Base-by-base conservation (phyloP, 53 echinoderm and acorn worm genomes). In the Patiria pectinifera region DNA sequence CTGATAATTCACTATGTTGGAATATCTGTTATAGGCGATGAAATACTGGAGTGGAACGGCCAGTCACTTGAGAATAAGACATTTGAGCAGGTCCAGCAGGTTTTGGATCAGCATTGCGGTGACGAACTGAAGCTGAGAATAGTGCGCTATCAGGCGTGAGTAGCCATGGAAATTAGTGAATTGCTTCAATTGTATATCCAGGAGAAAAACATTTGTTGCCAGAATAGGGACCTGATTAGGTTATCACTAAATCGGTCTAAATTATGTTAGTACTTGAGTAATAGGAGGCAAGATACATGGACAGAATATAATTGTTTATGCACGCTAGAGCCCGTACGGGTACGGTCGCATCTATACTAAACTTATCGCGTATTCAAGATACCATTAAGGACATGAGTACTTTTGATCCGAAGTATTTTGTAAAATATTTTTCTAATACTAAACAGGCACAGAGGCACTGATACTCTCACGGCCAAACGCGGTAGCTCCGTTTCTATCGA, bases 11-110 rank as follows among this genome's bases (percentile, higher is more conserved):
- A 48, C 3, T 48, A 2, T 48, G 0, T 53, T 53, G 49, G 49
- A 19, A 35, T 48, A 35, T 59, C 48, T 59, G 47, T 60, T 22
- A 21, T 74, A 93, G 93, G 93, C 19, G 93, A 93, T 78, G 90
- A 93, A 59, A 93, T 93, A 45, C 21, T 93, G 84, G 93, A 93
- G 18, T 93, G 93, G 93, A 90, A 93, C 23, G 74, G 76, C 8
- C 84, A 88, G 45, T 90, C 90, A 3, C 69, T 93, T 16, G 84
- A 90, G 46, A 90, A 93, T 58, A 93, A 93, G 71, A 93, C 93
- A n/a, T 93, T 93, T 21, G 93, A 93, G 71, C 90, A 93, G 35
- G 93, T 90, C 11, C 84, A 83, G 10, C 85, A 79, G 19, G 83
- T 92, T 16, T 59, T 92, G 48, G 85, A 92, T 23, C 85, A 92